These are phyloP conservation scores for Sarcophaga bullata DNA, from an alignment of 1,140 invertebrate genomes.

Conservation along the genomic window DNA sequence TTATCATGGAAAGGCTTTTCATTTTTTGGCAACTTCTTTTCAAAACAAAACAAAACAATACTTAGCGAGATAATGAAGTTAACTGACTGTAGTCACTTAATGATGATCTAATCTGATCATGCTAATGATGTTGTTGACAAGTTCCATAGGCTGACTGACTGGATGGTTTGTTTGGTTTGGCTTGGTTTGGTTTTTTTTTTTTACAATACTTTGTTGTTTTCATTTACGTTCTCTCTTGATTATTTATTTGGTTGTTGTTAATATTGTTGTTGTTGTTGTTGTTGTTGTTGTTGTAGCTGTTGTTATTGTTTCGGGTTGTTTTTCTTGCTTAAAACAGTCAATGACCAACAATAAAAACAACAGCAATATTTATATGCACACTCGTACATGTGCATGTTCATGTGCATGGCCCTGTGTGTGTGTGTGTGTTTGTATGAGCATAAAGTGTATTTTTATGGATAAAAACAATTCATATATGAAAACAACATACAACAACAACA, in stretches of 20 bases:
- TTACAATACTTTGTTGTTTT: no score
- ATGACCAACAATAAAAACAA: constrained; percentile 24
- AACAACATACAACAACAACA: no score
- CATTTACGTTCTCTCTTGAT: no score
- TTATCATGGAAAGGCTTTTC: no score
- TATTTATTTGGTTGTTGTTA: no score
- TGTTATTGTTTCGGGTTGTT: neutral
- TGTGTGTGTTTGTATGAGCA: neutral
- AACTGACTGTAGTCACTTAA: neutral
- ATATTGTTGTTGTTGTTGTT: no score
- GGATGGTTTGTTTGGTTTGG: no score
- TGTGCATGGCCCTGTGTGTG: neutral
- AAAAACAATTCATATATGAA: constrained; percentile 13
- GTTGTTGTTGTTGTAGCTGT: neutral
- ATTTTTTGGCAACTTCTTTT: no score
- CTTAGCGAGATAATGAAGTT: no score
- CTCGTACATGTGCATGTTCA: neutral
- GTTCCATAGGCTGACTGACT: neutral
- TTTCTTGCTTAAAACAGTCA: constrained; percentile 14
- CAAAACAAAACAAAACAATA: no score
- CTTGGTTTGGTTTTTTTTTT: no score
- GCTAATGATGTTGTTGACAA: neutral
- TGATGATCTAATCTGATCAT: neutral
- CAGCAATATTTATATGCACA: neutral
- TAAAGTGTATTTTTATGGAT: neutral